phyloP scores from a whole-genome alignment of 2,113 vertebrate species.

The Vombatus ursinus region DNA sequence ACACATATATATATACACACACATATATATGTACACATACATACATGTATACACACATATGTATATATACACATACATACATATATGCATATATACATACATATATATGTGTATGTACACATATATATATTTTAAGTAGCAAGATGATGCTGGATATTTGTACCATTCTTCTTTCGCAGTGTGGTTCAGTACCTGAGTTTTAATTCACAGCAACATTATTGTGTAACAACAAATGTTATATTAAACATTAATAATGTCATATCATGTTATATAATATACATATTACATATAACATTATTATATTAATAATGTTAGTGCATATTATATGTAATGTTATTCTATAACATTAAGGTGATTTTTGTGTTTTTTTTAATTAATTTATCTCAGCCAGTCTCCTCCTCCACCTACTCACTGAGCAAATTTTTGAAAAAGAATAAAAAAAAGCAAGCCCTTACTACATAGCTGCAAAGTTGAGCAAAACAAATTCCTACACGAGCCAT shows the following conservation, averaged over 20 bases:
- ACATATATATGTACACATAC: too few relatives aligned
- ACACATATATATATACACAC: too few relatives aligned
- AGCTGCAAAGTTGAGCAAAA: background rate
- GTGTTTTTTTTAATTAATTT: background rate
- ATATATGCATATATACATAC: too few relatives aligned
- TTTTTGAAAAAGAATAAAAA: background rate
- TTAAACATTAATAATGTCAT: background rate
- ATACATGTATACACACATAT: too few relatives aligned
- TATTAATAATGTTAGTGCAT: too few relatives aligned
- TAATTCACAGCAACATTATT: background rate
- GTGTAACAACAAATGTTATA: background rate
- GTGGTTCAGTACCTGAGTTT: background rate
- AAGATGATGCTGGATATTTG: background rate
- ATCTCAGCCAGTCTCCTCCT: background rate
- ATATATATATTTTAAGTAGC: background rate
- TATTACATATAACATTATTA: too few relatives aligned
- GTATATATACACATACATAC: too few relatives aligned
- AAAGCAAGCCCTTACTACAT: background rate
- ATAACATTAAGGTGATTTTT: background rate
- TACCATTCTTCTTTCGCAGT: background rate
- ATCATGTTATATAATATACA: too few relatives aligned
- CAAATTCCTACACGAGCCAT: background rate
- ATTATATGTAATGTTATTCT: background rate
- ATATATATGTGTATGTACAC: too few relatives aligned
- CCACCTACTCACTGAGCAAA: background rate